These are phyloP conservation scores for Trisateles emortualis DNA, from an alignment of 2,888 invertebrate species.

Conservation along the genomic window DNA sequence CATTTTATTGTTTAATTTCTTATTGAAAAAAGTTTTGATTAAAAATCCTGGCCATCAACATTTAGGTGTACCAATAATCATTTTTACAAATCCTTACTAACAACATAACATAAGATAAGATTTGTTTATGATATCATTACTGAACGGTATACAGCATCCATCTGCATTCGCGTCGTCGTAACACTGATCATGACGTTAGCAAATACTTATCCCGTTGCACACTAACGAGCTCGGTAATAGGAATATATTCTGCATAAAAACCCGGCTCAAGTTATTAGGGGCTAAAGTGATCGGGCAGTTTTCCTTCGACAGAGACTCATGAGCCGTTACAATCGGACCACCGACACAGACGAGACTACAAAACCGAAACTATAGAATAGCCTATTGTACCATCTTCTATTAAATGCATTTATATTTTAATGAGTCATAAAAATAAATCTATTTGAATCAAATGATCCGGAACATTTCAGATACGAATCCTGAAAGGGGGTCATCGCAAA, in stretches of 20 bases:
- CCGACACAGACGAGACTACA: constrained; percentile 10
- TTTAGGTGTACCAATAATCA: not conserved
- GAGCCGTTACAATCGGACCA: constrained; percentile 23
- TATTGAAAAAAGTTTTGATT: not conserved
- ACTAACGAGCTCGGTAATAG: constrained; percentile 44
- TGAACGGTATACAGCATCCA: constrained; percentile 26
- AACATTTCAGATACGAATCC: constrained; percentile 14
- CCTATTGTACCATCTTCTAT: constrained; percentile 11
- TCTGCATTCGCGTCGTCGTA: constrained; percentile 31
- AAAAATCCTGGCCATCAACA: not conserved
- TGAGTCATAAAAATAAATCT: constrained; percentile 19
- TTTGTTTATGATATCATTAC: constrained; percentile 29
- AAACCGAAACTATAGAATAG: constrained; percentile 12
- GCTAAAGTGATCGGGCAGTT: constrained; percentile 28
- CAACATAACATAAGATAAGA: constrained; percentile 14
- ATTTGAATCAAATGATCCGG: constrained; percentile 27
- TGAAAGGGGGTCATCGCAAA: constrained; percentile 38
- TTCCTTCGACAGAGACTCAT: constrained; percentile 14
- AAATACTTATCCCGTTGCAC: constrained; percentile 42
- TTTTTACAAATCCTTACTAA: constrained; percentile 5
- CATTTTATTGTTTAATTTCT: constrained; percentile 1
- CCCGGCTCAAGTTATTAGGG: constrained; percentile 25
- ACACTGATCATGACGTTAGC: constrained; percentile 46
- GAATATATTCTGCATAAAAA: constrained; percentile 38
- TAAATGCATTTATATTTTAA: constrained; percentile 18